phyloP scores from a whole-genome alignment of 1,140 invertebrate genomes.

The Drosophila nigrodunni region DNA sequence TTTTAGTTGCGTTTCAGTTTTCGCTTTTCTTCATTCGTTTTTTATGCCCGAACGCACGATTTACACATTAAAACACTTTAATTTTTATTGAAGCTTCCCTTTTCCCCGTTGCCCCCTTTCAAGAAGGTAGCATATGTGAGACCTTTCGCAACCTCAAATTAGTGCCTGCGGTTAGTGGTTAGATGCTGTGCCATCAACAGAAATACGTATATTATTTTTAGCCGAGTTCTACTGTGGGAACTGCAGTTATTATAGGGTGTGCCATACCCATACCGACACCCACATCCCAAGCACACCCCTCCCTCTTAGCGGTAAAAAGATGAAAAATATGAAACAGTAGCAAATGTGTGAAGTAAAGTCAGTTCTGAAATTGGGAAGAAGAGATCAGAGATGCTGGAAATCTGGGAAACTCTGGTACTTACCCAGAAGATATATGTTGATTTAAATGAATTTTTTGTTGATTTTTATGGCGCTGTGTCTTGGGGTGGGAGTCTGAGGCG shows the following conservation, averaged over 20 bases:
- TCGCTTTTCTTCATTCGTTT: conserved; percentile 41
- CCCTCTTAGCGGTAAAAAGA: conserved; percentile 14
- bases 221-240: conserved; percentile 66
- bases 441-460: conserved; percentile 83
- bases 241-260: conserved; percentile 66
- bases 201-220: conserved; percentile 61
- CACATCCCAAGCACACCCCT: conserved; percentile 17
- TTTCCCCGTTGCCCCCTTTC: conserved; percentile 42
- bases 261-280: conserved; percentile 38
- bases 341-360: conserved; percentile 36
- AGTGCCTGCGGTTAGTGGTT: conserved; percentile 65
- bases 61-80: conserved; percentile 84
- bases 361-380: not conserved
- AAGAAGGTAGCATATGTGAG: conserved; percentile 64
- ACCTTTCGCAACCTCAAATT: conserved; percentile 82
- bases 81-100: conserved; percentile 81
- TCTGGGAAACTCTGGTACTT: conserved; percentile 33
- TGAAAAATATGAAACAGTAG: conserved; percentile 74
- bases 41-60: conserved; percentile 74
- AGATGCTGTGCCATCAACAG: conserved; percentile 22
- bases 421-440: conserved; percentile 72
- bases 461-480: conserved; percentile 76
- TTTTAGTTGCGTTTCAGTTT: conserved; percentile 31
- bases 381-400: not conserved
- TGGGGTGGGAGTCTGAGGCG: not conserved